A percentile compares a stretch with the other conserved stretches of the same genome.
Conservation (phyloP, 2,113 vertebrate species). For the Alouatta palliata region DNA sequence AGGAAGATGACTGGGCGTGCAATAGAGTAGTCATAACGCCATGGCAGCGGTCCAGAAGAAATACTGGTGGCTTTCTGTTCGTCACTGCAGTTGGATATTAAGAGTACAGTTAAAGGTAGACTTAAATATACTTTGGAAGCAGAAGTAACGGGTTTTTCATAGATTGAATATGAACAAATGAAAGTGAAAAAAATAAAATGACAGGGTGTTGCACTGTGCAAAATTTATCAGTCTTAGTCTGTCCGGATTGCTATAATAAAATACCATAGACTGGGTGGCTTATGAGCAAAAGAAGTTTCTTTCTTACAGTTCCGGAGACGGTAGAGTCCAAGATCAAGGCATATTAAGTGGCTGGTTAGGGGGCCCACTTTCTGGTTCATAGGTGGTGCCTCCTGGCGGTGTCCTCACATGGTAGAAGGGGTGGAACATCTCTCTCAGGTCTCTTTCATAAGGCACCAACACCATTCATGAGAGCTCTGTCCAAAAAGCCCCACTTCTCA, state of each 20-base stretch:
- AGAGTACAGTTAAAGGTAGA: background rate
- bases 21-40: fast-evolving
- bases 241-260: background rate
- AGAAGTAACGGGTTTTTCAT: background rate
- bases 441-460: background rate
- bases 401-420: background rate
- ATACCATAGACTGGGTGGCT: background rate
- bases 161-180: background rate
- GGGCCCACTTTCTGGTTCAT: background rate
- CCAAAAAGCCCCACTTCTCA: background rate
- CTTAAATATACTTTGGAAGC: background rate
- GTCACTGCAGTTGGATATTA: background rate
- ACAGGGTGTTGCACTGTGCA: background rate
- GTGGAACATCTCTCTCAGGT: background rate
- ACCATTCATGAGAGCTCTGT: background rate
- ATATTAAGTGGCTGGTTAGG: background rate
- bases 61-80: fast-evolving
- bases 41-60: fast-evolving
- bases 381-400: background rate
- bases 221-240: background rate
- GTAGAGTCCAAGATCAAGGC: background rate
- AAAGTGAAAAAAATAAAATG: background rate
- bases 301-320: background rate
- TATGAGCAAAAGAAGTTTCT: background rate
- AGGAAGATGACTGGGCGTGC: fast-evolving